Evolutionary conservation across 2,797 vertebrate genomes (phyloP).

Genomic region (Pterois miles): DNA sequence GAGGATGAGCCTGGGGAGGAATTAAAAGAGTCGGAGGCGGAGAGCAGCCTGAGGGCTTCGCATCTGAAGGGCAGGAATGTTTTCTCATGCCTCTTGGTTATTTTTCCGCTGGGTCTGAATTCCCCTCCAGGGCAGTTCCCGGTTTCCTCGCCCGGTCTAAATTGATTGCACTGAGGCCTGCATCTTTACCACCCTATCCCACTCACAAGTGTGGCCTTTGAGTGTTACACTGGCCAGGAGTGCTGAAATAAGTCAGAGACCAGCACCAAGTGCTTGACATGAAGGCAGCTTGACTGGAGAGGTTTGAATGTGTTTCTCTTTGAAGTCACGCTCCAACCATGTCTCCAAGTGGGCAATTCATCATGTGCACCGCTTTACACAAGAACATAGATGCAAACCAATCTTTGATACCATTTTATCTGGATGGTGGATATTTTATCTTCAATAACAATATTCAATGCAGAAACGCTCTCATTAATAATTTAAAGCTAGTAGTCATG

Average conservation of each 20-base stretch:
- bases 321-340: constrained; percentile 13
- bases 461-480: too few species aligned
- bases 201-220: constrained; percentile 47
- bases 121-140: constrained; percentile 40
- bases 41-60: constrained; percentile 11
- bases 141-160: constrained; percentile 38
- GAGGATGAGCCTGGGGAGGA: constrained; percentile 5
- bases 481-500: too few species aligned
- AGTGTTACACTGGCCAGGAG: constrained; percentile 6
- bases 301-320: constrained; percentile 9
- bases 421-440: too few species aligned
- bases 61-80: constrained; percentile 45
- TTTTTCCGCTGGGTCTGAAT: constrained; percentile 47
- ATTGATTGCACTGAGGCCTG: constrained; percentile 43
- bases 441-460: too few species aligned
- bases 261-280: neutral
- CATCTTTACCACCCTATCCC: constrained; percentile 24
- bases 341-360: constrained; percentile 6
- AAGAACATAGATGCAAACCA: neutral
- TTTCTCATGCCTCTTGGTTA: constrained; percentile 52
- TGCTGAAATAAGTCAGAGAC: constrained; percentile 39
- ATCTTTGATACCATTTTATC: neutral
- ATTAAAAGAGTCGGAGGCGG: neutral
- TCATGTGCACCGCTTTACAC: constrained; percentile 7
- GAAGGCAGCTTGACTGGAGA: constrained; percentile 29